A percentile compares a stretch with the other conserved stretches of the same genome.
Conservation (phyloP, 2,113 vertebrate genomes). For the Eubucco bourcierii region DNA sequence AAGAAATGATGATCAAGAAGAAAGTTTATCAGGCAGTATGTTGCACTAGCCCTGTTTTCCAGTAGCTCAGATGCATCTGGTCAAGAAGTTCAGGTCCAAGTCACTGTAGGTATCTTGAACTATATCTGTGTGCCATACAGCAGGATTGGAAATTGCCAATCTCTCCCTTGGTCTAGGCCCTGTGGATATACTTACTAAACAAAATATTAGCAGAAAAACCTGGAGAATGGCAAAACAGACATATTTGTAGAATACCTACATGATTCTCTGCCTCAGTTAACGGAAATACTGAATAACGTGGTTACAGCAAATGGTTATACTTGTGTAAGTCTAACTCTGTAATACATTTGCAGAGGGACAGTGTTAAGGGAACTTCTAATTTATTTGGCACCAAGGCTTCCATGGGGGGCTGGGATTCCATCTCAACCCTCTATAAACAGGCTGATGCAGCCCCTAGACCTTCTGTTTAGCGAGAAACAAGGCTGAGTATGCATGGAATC, state of each 20-base stretch:
- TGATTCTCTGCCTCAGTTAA: not conserved
- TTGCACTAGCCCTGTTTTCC: not conserved
- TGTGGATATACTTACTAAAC: not conserved
- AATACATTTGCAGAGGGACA: not conserved
- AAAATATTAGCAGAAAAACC: not conserved
- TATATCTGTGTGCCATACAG: accelerated
- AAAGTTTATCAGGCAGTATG: not conserved
- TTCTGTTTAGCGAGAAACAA: not conserved
- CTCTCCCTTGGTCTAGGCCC: not conserved
- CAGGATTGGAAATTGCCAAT: not conserved
- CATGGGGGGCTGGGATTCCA: not conserved
- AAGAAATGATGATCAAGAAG: slow-evolving; percentile 23
- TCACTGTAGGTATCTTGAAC: not conserved
- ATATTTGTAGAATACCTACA: not conserved
- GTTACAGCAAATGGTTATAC: not conserved
- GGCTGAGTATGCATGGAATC: accelerated
- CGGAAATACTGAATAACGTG: not conserved
- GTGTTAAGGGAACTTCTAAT: not conserved
- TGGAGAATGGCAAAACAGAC: not conserved
- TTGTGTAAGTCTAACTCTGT: not conserved
- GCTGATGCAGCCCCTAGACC: not conserved
- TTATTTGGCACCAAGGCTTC: not conserved
- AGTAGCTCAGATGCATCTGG: not conserved
- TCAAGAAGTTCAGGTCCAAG: not conserved
- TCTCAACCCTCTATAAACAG: not conserved